Evolutionary conservation across 2,888 invertebrate genomes (phyloP), one percentile per base, ranked within the genome.

Genomic region (Dynastes maya): DNA sequence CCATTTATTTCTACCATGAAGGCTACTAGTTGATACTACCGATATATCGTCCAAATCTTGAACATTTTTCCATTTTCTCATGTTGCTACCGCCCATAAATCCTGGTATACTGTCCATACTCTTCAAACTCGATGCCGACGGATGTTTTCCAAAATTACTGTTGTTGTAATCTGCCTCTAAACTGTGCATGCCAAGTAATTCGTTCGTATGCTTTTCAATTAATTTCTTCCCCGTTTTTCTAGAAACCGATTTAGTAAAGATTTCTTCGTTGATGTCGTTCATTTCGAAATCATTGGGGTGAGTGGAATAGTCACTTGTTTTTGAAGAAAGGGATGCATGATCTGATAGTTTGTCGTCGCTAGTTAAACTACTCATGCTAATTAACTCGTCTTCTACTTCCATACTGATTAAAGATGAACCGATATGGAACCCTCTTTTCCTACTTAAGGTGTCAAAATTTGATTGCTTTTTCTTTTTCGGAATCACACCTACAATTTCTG

Each of bases 21-120:
- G 37, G 74, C 79, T 80, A 76, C 71, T 78, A 68, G 32, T 75
- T 71, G 86, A 86, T 74, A 77, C 78, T 58, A 85, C 78, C 75
- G 86, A 86, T 78, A 85, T 82, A 37, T 84, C 84, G 81, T 88
- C 86, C 76, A 88, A 80, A 45, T 86, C 84, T 72, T 88, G 85
- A 2, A 81, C 70, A 82, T 87, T 88, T 64, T 84, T 83, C 88
- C 88, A 89, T 80, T 88, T 88, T 78, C 83, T 87, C 82, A 88
- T 85, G 49, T 72, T 82, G 37, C 77, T 76, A 74, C 80, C 79
- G 53, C 77, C 80, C 63, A 84, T 51, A 77, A 86, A 86, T 13
- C 84, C 84, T 0, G 86, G 85, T 22, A 86, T 78, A 81, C 84
- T 86, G 55, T 82, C 83, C 40, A 85, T 80, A 82, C 85, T 88